Percentiles rank a stretch among this genome's conserved stretches.
Evolutionary conservation across 2,888 invertebrate genomes (phyloP).

Genomic region (Eubasilissa splendida): DNA sequence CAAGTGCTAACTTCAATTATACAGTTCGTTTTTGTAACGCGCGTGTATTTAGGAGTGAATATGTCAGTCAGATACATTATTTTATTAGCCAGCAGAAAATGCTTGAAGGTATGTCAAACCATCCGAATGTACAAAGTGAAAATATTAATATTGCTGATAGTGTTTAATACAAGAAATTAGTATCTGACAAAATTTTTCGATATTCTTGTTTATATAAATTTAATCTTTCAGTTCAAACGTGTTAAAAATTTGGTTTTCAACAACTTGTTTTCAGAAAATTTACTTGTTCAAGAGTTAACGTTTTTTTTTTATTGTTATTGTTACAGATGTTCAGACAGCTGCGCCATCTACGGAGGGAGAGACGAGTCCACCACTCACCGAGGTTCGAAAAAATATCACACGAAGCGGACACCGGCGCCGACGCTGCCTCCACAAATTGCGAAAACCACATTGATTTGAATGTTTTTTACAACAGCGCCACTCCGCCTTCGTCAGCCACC

Average conservation of each 20-base stretch:
- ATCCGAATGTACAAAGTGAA: too few relatives aligned
- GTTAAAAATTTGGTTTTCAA: too few relatives aligned
- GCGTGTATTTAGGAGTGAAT: background rate
- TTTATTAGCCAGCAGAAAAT: slow-evolving; percentile 40
- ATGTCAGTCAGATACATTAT: slow-evolving; percentile 35
- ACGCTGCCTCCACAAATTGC: background rate
- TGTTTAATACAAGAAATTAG: too few relatives aligned
- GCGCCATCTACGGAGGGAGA: slow-evolving; percentile 10
- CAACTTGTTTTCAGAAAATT: too few relatives aligned
- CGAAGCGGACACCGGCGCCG: background rate
- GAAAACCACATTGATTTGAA: slow-evolving; percentile 5
- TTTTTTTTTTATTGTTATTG: slow-evolving; percentile 16
- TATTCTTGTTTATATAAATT: too few relatives aligned
- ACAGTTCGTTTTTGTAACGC: slow-evolving; percentile 9
- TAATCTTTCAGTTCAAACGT: too few relatives aligned
- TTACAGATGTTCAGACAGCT: slow-evolving; percentile 38
- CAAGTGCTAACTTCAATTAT: background rate
- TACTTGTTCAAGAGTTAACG: background rate
- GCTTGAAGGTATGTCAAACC: slow-evolving; percentile 37
- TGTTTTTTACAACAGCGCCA: background rate
- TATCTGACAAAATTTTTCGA: too few relatives aligned
- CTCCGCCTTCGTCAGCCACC: slow-evolving; percentile 2
- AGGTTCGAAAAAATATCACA: slow-evolving; percentile 32
- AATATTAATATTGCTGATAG: too few relatives aligned
- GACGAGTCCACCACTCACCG: background rate